Percentiles rank a stretch among this genome's conserved stretches.
phyloP scores from a whole-genome alignment of 1,140 invertebrate species.

The Philotrypesis tridentata region DNA sequence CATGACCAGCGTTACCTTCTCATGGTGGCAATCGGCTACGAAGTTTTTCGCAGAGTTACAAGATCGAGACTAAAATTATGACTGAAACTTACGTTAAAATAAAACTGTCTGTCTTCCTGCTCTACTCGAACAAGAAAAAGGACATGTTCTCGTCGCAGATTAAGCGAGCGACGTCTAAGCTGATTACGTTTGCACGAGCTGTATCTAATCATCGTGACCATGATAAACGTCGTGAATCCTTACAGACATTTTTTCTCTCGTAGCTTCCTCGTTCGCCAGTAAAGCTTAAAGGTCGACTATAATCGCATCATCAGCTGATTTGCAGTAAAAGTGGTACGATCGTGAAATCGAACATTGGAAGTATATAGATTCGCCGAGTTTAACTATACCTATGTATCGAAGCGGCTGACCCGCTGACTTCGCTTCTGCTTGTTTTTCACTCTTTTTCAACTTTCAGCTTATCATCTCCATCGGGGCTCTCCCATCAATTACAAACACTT shows the following conservation, averaged over 20 bases:
- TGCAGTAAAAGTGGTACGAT: neutral
- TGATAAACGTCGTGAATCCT: slow-evolving; percentile 25
- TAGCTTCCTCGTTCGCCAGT: neutral
- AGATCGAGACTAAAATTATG: neutral
- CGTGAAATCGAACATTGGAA: neutral
- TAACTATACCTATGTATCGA: neutral
- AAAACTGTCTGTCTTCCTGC: neutral
- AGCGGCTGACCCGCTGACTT: no score
- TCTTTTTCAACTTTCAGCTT: no score
- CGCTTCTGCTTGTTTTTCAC: no score
- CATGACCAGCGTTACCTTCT: slow-evolving; percentile 19
- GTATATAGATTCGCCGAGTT: no score
- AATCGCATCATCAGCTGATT: neutral
- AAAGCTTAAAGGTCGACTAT: slow-evolving; percentile 15
- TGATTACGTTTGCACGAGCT: slow-evolving; percentile 10
- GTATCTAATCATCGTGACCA: slow-evolving; percentile 6
- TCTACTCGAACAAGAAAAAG: slow-evolving; percentile 28
- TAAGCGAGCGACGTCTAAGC: slow-evolving; percentile 18
- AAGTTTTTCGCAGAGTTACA: neutral
- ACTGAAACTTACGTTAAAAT: slow-evolving; percentile 33
- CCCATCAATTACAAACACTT: no score
- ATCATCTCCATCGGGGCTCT: no score
- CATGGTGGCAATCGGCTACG: neutral
- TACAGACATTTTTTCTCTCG: neutral
- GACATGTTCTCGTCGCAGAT: slow-evolving; percentile 27